Evolutionary conservation across 2,888 invertebrate genomes (phyloP).

Genomic region (Campopleginae sp.): DNA sequence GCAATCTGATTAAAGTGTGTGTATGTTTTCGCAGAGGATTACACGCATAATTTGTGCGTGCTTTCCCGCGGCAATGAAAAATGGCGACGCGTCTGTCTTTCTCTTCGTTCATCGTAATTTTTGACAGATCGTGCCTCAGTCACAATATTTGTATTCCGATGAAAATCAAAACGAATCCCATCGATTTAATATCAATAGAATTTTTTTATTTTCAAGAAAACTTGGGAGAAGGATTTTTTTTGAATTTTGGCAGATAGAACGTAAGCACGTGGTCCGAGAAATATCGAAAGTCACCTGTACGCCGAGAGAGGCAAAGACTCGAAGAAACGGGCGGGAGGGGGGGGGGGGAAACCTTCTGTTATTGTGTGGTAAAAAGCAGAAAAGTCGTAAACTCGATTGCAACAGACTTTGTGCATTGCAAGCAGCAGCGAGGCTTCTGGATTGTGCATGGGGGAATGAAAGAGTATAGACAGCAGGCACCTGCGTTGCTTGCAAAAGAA

Average conservation of each 20-base stretch:
- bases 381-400: constrained; percentile 21
- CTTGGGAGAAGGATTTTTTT: constrained; percentile 85
- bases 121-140: not conserved
- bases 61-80: not conserved
- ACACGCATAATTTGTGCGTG: not conserved
- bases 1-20: constrained; percentile 12
- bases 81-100: not conserved
- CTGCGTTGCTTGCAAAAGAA: constrained; percentile 13
- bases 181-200: not conserved
- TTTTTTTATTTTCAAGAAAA: constrained; percentile 75
- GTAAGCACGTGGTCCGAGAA: constrained; percentile 69
- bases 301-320: constrained; percentile 30
- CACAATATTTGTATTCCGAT: too few relatives aligned
- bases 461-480: not conserved
- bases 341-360: constrained; percentile 3
- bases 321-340: not conserved
- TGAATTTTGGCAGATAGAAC: constrained; percentile 83
- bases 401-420: constrained; percentile 12
- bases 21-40: not conserved
- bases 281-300: constrained; percentile 64
- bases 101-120: not conserved
- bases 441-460: not conserved
- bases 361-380: constrained; percentile 10
- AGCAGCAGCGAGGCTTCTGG: not conserved
- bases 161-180: not conserved